Conservation (phyloP, 2,797 vertebrate species). For the Periophthalmus magnuspinnatus region DNA sequence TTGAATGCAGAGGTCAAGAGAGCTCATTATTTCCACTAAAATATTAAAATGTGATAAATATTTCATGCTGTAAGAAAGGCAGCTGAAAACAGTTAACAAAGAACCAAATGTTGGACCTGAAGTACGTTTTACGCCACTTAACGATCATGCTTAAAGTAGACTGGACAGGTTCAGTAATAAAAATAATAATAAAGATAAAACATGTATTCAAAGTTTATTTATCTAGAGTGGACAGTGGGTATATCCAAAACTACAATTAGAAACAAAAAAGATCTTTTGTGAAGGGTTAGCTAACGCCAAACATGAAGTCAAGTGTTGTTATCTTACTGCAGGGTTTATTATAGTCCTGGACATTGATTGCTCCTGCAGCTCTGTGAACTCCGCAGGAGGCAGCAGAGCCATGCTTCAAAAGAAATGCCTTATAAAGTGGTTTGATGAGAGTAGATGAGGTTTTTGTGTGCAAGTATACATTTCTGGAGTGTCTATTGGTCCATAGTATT, state of each 20-base stretch:
- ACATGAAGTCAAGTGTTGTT: neutral
- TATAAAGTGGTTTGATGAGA: neutral
- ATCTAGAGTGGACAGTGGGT: neutral
- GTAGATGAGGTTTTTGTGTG: neutral
- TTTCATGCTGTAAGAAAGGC: slow-evolving; percentile 65
- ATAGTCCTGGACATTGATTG: slow-evolving; percentile 1
- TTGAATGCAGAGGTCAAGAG: slow-evolving; percentile 76
- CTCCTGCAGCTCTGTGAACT: neutral
- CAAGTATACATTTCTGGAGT: neutral
- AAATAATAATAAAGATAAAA: neutral
- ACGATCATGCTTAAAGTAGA: neutral
- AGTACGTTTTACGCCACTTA: neutral
- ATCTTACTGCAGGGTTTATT: neutral
- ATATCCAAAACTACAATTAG: neutral
- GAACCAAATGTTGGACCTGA: neutral
- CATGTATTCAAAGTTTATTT: neutral
- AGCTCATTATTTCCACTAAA: slow-evolving; percentile 75
- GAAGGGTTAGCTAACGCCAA: neutral
- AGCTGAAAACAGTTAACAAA: slow-evolving; percentile 4
- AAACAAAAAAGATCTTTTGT: neutral
- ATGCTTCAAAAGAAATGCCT: slow-evolving; percentile 2
- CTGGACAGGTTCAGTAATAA: neutral
- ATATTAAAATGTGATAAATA: slow-evolving; percentile 76
- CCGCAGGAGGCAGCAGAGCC: slow-evolving; percentile 3
- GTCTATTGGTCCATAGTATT: neutral